These are phyloP conservation scores for Notodonta dromedarius DNA, from an alignment of 2,888 invertebrate genomes.

Conservation along the genomic window DNA sequence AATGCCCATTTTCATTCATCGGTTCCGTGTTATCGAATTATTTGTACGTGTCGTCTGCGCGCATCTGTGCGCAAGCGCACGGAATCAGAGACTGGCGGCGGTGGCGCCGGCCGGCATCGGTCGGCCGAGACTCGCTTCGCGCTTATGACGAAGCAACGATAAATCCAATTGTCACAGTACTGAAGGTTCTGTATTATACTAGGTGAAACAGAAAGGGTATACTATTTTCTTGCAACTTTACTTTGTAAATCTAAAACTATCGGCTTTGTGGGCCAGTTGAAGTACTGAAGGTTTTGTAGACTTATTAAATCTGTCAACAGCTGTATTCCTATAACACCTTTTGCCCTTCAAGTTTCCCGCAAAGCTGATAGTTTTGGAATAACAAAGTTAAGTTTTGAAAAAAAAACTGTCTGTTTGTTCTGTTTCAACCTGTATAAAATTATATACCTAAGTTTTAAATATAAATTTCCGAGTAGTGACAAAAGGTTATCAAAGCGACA, in stretches of 20 bases:
- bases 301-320: no score
- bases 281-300: no score
- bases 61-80: constrained; percentile 37
- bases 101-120: constrained; percentile 26
- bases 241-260: no score
- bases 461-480: neutral
- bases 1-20: constrained; percentile 27
- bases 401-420: no score
- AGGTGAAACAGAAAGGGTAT: no score
- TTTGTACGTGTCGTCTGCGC: constrained; percentile 22
- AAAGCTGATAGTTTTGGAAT: no score
- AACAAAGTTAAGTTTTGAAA: no score
- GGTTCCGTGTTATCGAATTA: constrained; percentile 19
- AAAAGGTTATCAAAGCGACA: neutral
- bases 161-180: constrained; percentile 13
- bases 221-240: no score
- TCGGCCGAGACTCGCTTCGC: constrained; percentile 10
- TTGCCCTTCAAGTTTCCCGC: no score
- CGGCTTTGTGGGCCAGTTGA: no score
- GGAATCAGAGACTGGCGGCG: constrained; percentile 35
- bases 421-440: no score
- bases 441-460: neutral
- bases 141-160: constrained; percentile 23
- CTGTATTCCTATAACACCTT: no score
- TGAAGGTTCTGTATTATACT: constrained; percentile 14